Conservation (phyloP, 2,797 vertebrate genomes). For the Mormyrops attenuatus region DNA sequence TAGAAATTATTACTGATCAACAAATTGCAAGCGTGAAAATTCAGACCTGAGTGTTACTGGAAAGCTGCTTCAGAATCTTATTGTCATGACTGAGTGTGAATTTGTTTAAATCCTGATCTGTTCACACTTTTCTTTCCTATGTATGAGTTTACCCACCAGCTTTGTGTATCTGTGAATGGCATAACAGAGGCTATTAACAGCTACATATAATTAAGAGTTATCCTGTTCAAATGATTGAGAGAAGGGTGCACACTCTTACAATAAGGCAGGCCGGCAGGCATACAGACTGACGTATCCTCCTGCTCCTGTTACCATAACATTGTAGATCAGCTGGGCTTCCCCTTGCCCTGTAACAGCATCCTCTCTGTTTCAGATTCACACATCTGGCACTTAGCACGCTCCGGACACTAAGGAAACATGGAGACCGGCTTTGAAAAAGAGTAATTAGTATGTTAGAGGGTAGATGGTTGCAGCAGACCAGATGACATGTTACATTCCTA, state of each 20-base stretch:
- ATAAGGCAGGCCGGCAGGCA: background rate
- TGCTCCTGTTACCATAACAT: background rate
- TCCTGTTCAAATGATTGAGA: background rate
- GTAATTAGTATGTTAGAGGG: slow-evolving; percentile 34
- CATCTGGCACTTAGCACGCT: background rate
- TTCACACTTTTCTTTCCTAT: background rate
- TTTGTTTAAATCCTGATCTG: background rate
- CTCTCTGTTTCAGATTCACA: slow-evolving; percentile 20
- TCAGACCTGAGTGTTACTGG: slow-evolving; percentile 16
- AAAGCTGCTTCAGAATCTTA: slow-evolving; percentile 20
- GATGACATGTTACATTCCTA: slow-evolving; percentile 44
- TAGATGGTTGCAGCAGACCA: slow-evolving; percentile 25
- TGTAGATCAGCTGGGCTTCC: slow-evolving; percentile 19
- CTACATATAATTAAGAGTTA: background rate
- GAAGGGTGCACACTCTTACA: background rate
- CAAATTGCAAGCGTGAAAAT: slow-evolving; percentile 25
- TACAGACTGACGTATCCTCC: background rate
- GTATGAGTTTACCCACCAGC: background rate
- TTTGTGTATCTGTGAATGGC: background rate
- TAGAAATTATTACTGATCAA: background rate
- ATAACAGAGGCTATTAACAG: background rate
- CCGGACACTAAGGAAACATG: slow-evolving; percentile 21
- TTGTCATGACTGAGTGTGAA: background rate
- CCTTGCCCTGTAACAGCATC: slow-evolving; percentile 19
- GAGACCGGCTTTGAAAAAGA: slow-evolving; percentile 29